Percentiles rank a stretch among this genome's conserved stretches.
Conservation (phyloP, 2,797 vertebrate species). For the Cephalopachus bancanus region DNA sequence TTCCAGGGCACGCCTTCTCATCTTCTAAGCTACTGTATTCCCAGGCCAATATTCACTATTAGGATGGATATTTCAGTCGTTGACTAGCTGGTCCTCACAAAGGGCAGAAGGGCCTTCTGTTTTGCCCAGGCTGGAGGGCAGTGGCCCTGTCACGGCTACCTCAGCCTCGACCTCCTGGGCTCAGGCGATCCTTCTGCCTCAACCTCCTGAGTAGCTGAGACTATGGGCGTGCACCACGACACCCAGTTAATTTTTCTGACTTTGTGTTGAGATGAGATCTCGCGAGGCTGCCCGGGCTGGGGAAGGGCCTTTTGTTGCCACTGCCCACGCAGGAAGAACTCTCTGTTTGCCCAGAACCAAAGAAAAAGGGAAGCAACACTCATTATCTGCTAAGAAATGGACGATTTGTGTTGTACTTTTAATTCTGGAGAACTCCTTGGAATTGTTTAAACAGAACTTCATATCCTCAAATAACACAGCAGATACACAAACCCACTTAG, state of each 20-base stretch:
- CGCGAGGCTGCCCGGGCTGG: too few species aligned
- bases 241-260: too few species aligned
- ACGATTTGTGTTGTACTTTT: neutral
- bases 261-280: too few species aligned
- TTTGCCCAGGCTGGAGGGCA: too few species aligned
- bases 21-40: neutral
- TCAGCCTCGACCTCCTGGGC: too few species aligned
- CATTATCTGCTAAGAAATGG: neutral
- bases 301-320: neutral
- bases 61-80: neutral
- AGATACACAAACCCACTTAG: neutral
- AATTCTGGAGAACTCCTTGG: neutral
- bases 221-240: too few species aligned
- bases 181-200: too few species aligned
- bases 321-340: neutral
- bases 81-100: neutral
- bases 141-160: too few species aligned
- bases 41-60: neutral
- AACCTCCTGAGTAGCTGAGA: too few species aligned
- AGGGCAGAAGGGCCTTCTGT: neutral
- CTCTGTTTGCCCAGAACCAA: neutral
- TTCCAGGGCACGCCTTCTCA: neutral
- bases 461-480: neutral
- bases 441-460: conserved; percentile 26
- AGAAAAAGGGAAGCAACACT: neutral